Conservation (phyloP, 2,113 vertebrate species). For the Coregonus clupeaformis region DNA sequence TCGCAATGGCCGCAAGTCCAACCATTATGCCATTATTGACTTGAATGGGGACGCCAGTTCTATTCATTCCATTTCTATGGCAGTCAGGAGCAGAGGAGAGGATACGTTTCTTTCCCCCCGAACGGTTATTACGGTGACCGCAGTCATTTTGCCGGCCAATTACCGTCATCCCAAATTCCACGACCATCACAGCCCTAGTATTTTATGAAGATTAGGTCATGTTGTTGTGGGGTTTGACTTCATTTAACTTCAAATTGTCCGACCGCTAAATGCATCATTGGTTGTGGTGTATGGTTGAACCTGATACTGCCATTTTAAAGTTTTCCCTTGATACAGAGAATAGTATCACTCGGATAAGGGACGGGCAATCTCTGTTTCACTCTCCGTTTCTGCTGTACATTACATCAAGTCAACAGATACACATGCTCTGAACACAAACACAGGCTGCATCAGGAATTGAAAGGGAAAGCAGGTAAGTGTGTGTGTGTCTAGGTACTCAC, state of each 20-base stretch:
- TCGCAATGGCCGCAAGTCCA: no score
- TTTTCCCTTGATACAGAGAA: constrained; percentile 7
- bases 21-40: no score
- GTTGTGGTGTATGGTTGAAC: constrained; percentile 26
- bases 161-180: no score
- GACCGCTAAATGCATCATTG: constrained; percentile 1
- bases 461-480: neutral
- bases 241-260: constrained; percentile 47
- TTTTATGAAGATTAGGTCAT: no score
- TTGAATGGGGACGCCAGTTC: no score
- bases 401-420: neutral
- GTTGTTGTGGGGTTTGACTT: constrained; percentile 45
- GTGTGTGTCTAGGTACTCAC: constrained; percentile 57
- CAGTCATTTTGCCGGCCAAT: no score
- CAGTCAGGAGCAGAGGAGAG: no score
- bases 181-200: neutral
- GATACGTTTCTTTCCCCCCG: no score
- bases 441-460: neutral
- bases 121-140: no score
- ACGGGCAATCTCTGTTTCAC: neutral
- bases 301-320: constrained; percentile 26
- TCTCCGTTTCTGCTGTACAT: neutral
- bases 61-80: no score
- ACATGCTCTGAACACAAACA: neutral
- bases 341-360: neutral